Evolutionary conservation across 2,888 invertebrate species (phyloP).

Genomic region (Platynereis dumerilii): DNA sequence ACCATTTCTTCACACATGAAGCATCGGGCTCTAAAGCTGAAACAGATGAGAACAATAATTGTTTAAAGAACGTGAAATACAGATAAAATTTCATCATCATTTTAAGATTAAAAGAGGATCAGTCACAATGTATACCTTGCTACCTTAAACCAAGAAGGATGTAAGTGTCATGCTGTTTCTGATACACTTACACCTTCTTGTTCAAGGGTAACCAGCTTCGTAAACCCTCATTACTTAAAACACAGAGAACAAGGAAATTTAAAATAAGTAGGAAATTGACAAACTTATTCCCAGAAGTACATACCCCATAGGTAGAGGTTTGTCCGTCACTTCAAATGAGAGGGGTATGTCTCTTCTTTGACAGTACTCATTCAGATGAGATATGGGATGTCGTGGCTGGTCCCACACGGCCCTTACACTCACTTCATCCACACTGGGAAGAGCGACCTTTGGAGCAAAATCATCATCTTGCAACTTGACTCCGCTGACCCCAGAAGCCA

Average conservation of each 20-base stretch:
- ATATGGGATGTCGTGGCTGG: constrained; percentile 38
- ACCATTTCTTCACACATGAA: constrained; percentile 16
- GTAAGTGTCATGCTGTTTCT: too few relatives aligned
- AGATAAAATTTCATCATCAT: not conserved
- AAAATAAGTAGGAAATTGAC: too few relatives aligned
- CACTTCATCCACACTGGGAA: constrained; percentile 13
- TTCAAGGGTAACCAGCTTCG: too few relatives aligned
- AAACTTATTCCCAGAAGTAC: too few relatives aligned
- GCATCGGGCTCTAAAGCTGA: constrained; percentile 27
- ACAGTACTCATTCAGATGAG: constrained; percentile 45
- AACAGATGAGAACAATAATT: not conserved
- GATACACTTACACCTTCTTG: too few relatives aligned
- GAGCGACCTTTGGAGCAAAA: constrained; percentile 12
- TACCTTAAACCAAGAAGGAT: too few relatives aligned
- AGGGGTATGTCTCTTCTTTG: constrained; percentile 36
- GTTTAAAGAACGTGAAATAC: not conserved
- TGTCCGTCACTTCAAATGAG: constrained; percentile 43
- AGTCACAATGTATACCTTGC: too few relatives aligned
- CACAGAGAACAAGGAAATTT: too few relatives aligned
- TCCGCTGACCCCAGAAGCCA: too few relatives aligned
- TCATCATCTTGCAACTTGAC: not conserved
- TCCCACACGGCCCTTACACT: constrained; percentile 20
- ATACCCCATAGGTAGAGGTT: constrained; percentile 46
- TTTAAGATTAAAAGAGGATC: too few relatives aligned
- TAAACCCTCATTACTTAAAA: too few relatives aligned